These are phyloP conservation scores for Ibycter americanus DNA, from an alignment of 2,797 vertebrate genomes.

Conservation along the genomic window DNA sequence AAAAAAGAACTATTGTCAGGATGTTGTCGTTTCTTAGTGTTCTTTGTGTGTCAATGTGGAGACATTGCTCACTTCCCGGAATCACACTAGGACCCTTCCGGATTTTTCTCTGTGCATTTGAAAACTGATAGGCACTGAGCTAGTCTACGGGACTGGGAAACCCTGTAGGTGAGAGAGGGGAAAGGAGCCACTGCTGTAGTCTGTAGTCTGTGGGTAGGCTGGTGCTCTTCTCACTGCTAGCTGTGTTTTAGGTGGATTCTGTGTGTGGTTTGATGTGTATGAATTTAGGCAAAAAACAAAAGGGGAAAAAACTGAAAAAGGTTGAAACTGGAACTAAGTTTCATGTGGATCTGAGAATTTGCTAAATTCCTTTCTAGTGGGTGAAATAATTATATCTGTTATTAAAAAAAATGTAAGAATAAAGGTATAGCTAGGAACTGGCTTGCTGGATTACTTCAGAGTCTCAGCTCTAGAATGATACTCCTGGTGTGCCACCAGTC, in stretches of 20 bases:
- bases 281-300: background rate
- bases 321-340: background rate
- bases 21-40: background rate
- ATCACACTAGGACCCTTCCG: background rate
- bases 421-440: background rate
- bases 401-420: background rate
- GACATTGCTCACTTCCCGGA: background rate
- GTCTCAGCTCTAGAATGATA: background rate
- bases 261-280: background rate
- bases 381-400: background rate
- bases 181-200: background rate
- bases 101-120: background rate
- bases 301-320: background rate
- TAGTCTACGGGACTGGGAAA: background rate
- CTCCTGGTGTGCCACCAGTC: background rate
- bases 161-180: background rate
- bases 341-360: background rate
- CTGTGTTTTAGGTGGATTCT: background rate
- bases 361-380: background rate
- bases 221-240: background rate
- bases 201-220: background rate
- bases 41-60: background rate
- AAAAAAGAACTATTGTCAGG: background rate
- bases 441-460: background rate
- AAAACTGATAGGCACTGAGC: background rate